Conservation (phyloP, 2,113 vertebrate species). For the Condylura cristata region DNA sequence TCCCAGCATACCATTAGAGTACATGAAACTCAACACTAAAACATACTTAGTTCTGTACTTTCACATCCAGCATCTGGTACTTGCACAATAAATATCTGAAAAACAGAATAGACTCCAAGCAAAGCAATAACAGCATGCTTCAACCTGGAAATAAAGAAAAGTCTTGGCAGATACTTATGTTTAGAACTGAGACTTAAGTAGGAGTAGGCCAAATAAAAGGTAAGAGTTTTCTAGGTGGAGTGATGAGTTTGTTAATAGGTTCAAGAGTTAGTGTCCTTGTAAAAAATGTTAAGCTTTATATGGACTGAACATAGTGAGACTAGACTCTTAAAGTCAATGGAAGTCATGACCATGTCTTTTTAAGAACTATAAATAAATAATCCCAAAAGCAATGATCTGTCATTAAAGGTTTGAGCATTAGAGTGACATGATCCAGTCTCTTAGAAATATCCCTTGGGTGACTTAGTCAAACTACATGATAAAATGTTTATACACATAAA, state of each 20-base stretch:
- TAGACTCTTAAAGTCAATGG: not conserved
- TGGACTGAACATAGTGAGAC: not conserved
- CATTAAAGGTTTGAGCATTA: not conserved
- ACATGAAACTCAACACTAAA: not conserved
- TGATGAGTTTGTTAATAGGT: not conserved
- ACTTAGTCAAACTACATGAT: not conserved
- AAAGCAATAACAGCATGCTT: not conserved
- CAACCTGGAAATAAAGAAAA: not conserved
- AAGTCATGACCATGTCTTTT: not conserved
- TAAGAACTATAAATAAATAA: constrained; percentile 1
- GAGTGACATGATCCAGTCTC: not conserved
- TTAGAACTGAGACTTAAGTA: not conserved
- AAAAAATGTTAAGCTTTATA: not conserved
- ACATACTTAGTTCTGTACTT: not conserved
- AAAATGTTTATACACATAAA: not conserved
- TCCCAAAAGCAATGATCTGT: not conserved
- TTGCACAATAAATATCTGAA: not conserved
- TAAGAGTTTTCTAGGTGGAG: not conserved
- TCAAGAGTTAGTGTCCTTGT: not conserved
- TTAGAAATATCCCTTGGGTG: not conserved
- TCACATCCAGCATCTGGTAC: not conserved
- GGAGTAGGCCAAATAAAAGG: not conserved
- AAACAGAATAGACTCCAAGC: not conserved
- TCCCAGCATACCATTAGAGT: not conserved
- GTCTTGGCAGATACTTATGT: not conserved